Conservation (phyloP, 1,140 invertebrate genomes). For the Amphibalanus amphitrite region DNA sequence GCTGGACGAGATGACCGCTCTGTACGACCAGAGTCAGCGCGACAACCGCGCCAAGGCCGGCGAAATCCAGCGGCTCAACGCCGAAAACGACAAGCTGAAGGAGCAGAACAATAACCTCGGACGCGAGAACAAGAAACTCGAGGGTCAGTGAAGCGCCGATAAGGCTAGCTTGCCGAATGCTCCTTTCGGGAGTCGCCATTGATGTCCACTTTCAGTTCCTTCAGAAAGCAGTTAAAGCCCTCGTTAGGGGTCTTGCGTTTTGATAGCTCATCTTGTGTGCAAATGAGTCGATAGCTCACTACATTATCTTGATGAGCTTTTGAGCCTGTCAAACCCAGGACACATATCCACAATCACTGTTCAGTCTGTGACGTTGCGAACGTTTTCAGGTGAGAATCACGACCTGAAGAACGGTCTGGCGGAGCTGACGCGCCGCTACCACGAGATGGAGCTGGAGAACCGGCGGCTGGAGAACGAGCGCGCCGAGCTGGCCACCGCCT, state of each 20-base stretch:
- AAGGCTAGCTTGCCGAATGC: no score
- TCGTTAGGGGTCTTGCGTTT: no score
- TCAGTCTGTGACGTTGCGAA: no score
- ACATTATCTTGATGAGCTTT: neutral
- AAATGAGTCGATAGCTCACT: neutral
- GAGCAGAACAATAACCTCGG: slow-evolving; percentile 76
- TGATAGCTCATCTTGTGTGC: slow-evolving; percentile 1
- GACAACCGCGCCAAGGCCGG: slow-evolving; percentile 73
- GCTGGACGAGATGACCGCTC: slow-evolving; percentile 68
- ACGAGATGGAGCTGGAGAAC: slow-evolving; percentile 87
- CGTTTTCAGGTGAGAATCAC: slow-evolving; percentile 58
- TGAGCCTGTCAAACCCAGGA: neutral
- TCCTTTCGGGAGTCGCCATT: no score
- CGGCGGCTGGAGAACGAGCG: slow-evolving; percentile 91
- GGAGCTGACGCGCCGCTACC: slow-evolving; percentile 80
- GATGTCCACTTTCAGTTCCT: no score
- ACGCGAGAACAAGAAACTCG: slow-evolving; percentile 89
- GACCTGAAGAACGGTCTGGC: slow-evolving; percentile 76
- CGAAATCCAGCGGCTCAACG: slow-evolving; percentile 64
- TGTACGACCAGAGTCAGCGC: slow-evolving; percentile 75
- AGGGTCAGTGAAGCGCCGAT: slow-evolving; percentile 18
- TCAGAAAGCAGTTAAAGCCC: no score
- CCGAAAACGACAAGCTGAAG: slow-evolving; percentile 84
- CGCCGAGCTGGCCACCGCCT: slow-evolving; percentile 85
- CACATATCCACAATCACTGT: no score